Evolutionary conservation across 2,888 invertebrate genomes (phyloP), one percentile per base, ranked within the genome.

Genomic region (Pilophorus perplexus): DNA sequence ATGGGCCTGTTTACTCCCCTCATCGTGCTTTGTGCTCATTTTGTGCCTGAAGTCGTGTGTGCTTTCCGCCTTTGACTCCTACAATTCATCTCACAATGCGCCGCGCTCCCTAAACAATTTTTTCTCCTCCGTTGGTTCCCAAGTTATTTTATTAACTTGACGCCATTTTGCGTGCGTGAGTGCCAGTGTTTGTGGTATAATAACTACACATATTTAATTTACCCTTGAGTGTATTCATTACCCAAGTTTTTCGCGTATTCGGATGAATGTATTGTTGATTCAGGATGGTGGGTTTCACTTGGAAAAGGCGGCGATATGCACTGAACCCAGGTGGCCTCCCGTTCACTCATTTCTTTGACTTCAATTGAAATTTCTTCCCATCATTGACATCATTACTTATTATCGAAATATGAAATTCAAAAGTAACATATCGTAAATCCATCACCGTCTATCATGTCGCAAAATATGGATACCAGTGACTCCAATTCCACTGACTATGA

Each of bases 401-500:
- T 33, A 14, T 27, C 20, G 4, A 48, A 28, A 12, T 3, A 52
- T 27, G 52, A 52, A 25, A 52, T 25, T 23, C 52, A 52, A 52
- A 27, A 27, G 12, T 14, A 10, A 27, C 52, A 33, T 33, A 22
- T 52, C 28, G 28, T 27, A 10, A 25, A n/a, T 20, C 3, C 4
- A n/a, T 52, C 52, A 22, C 6, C 23, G 4, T n/a, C 16, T 25
- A 28, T 10, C 12, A 62, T 62, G 62, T 37, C 62, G 3, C 62
- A 46, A 23, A 62, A 16, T 1, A 62, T 38, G 16, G 46, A 62
- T 12, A 14, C 14, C 12, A 28, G 18, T 20, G 62, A 62, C 8
- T 2, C 48, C 33, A 48, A 62, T 10, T 2, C 48, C 33, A 23
- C 14, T 16, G 62, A 62, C 75, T 90, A 89, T 81, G 80, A 84